phyloP scores from a whole-genome alignment of 2,113 vertebrate species.

The Heterotis niloticus region DNA sequence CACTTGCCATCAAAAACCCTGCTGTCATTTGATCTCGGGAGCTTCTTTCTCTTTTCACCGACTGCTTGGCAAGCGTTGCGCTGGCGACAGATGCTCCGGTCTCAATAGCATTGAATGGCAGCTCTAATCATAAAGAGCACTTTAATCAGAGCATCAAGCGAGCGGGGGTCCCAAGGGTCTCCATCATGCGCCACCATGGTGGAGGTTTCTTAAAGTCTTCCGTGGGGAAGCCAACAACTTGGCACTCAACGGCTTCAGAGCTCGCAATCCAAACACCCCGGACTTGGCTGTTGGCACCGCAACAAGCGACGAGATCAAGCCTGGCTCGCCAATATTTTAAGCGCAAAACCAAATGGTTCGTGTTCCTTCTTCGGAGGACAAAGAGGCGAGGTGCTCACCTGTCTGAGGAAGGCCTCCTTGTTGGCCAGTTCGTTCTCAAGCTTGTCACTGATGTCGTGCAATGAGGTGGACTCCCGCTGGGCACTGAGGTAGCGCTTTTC shows the following conservation, averaged over 20 bases:
- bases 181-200: neutral
- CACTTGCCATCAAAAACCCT: slow-evolving; percentile 13
- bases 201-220: neutral
- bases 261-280: too few relatives aligned
- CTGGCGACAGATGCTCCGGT: slow-evolving; percentile 45
- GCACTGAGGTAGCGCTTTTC: slow-evolving; percentile 98
- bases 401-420: slow-evolving; percentile 93
- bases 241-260: neutral
- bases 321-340: neutral
- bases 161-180: neutral
- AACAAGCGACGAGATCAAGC: neutral
- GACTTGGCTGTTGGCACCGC: neutral
- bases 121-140: neutral
- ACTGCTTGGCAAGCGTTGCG: slow-evolving; percentile 33
- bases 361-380: neutral
- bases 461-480: slow-evolving; percentile 94
- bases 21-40: neutral
- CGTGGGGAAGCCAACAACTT: neutral
- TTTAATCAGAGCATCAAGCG: neutral
- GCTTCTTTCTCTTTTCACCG: slow-evolving; percentile 14
- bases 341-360: neutral
- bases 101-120: slow-evolving; percentile 29
- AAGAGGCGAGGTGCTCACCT: slow-evolving; percentile 67
- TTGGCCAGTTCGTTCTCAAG: slow-evolving; percentile 96
- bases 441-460: slow-evolving; percentile 98